Percentiles rank a stretch among this genome's conserved stretches.
These are phyloP conservation scores for Tangachromis dhanisi DNA, from an alignment of 2,113 vertebrate genomes.

Conservation along the genomic window DNA sequence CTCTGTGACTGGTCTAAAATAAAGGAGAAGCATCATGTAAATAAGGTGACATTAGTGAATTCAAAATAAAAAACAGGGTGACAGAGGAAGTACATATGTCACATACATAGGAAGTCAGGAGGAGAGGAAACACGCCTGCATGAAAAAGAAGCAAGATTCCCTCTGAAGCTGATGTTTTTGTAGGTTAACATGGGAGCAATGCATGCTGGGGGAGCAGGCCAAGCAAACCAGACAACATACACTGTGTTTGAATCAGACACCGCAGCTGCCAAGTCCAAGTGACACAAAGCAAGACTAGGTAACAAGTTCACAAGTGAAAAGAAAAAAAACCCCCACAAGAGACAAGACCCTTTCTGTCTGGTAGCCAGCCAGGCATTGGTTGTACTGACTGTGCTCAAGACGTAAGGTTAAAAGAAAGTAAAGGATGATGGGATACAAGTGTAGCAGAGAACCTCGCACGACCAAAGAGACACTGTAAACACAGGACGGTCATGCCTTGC, in stretches of 20 bases:
- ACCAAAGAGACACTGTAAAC: conserved; percentile 57
- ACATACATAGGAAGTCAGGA: conserved; percentile 36
- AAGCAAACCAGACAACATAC: conserved; percentile 6
- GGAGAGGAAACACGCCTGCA: conserved; percentile 37
- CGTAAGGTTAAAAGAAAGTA: conserved; percentile 28
- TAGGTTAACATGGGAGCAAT: conserved; percentile 36
- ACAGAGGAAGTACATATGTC: conserved; percentile 23
- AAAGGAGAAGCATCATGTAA: conserved; percentile 95
- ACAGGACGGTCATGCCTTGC: conserved; percentile 76
- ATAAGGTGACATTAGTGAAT: conserved; percentile 58
- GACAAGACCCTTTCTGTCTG: conserved; percentile 22
- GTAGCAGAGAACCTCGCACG: conserved; percentile 10
- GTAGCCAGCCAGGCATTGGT: conserved; percentile 50
- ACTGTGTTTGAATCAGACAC: neutral
- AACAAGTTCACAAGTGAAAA: neutral
- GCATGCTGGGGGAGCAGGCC: conserved; percentile 74
- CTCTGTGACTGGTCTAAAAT: conserved; percentile 99
- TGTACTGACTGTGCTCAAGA: conserved; percentile 34
- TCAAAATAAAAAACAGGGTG: conserved; percentile 35
- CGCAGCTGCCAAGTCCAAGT: neutral
- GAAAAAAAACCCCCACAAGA: conserved; percentile 22
- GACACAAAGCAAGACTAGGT: conserved; percentile 45
- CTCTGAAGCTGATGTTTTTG: conserved; percentile 60
- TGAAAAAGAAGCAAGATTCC: conserved; percentile 53
- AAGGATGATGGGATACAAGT: conserved; percentile 48